These are phyloP conservation scores for Falco concolor DNA, from an alignment of 2,797 vertebrate species.

Conservation along the genomic window DNA sequence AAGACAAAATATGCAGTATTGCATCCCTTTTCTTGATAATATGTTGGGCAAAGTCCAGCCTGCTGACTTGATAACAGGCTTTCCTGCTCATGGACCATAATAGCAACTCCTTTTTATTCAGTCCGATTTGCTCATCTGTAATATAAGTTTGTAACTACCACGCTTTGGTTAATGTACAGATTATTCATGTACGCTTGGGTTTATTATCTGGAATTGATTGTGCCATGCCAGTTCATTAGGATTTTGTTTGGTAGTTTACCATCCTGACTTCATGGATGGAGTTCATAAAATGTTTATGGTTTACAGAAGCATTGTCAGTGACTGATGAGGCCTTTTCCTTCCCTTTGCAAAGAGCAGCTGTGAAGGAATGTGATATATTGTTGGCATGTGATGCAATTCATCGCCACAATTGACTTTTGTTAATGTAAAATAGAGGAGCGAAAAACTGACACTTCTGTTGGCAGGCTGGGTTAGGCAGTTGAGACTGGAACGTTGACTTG, in stretches of 20 bases:
- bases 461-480: neutral
- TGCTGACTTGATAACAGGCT: neutral
- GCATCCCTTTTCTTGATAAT: neutral
- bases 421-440: neutral
- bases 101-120: neutral
- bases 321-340: neutral
- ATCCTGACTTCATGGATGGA: neutral
- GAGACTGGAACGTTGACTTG: conserved; percentile 43
- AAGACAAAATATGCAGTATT: neutral
- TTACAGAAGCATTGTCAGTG: neutral
- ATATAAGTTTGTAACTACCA: neutral
- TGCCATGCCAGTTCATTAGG: neutral
- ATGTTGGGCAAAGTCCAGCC: neutral
- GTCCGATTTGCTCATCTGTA: neutral
- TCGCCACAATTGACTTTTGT: conserved; percentile 20
- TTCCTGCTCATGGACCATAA: neutral
- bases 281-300: neutral
- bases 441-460: neutral
- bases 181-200: neutral
- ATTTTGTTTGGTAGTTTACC: neutral
- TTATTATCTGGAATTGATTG: neutral
- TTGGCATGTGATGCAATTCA: conserved; percentile 3
- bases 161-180: neutral
- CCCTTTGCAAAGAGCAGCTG: neutral
- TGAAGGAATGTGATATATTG: neutral